Evolutionary conservation across 2,888 invertebrate genomes (phyloP).

Genomic region (Leptogaster cylindrica): DNA sequence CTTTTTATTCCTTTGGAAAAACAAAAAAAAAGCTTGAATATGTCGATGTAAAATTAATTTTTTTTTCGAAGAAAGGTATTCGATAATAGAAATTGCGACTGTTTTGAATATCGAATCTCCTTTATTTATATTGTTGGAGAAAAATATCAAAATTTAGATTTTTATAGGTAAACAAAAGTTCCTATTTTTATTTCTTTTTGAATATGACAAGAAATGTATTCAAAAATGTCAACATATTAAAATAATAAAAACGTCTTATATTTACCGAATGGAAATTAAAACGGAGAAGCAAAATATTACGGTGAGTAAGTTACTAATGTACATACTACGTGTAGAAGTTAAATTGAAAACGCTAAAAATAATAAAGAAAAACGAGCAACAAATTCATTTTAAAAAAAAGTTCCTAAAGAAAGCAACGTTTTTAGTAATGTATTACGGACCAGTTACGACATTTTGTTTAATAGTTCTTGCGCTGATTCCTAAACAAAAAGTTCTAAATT

Average conservation of each 20-base stretch:
- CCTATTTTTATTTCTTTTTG: conserved; percentile 25
- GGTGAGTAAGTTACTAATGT: too few relatives aligned
- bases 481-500: not conserved
- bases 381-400: conserved; percentile 38
- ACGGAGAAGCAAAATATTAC: not conserved
- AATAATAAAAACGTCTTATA: not conserved
- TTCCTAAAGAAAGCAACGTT: conserved; percentile 38
- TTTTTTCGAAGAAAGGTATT: not conserved
- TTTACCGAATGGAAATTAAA: not conserved
- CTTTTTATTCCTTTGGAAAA: conserved; percentile 6
- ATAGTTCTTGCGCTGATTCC: conserved; percentile 2
- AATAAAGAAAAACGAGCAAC: conserved; percentile 13
- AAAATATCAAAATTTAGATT: conserved; percentile 33
- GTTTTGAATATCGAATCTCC: not conserved
- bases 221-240: conserved; percentile 21
- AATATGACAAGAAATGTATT: conserved; percentile 19
- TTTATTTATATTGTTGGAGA: conserved; percentile 33
- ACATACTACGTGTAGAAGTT: conserved; percentile 3
- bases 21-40: conserved; percentile 19
- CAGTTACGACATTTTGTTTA: conserved; percentile 19
- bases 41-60: too few relatives aligned
- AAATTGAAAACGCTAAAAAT: conserved; percentile 12
- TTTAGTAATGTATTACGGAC: conserved; percentile 27
- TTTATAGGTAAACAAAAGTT: conserved; percentile 18
- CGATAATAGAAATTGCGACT: not conserved